These are phyloP conservation scores for Alauda arvensis DNA, from an alignment of 2,797 vertebrate genomes.

Conservation along the genomic window DNA sequence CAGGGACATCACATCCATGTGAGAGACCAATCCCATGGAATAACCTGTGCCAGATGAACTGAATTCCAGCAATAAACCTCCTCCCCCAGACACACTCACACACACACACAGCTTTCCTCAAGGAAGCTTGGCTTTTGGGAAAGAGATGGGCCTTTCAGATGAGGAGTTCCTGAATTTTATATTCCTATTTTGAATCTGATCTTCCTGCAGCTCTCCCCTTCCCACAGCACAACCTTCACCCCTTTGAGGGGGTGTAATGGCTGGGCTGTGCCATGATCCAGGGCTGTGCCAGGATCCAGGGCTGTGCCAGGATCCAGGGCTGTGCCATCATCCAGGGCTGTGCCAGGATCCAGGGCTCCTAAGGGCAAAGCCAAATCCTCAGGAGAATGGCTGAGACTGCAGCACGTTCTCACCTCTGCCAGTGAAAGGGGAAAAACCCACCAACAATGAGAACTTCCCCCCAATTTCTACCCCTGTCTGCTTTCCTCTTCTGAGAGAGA, in stretches of 20 bases:
- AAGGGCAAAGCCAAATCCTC: neutral
- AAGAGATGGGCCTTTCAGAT: neutral
- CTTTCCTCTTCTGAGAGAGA: neutral
- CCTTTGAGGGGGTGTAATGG: neutral
- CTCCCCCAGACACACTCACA: neutral
- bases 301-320: no score
- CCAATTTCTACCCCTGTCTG: neutral
- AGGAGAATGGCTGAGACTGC: neutral
- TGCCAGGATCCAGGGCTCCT: neutral
- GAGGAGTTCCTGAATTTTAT: neutral
- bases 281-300: neutral
- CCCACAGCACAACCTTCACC: neutral
- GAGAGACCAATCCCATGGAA: neutral
- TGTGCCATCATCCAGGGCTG: neutral
- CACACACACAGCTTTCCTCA: neutral
- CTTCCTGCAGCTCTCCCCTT: neutral
- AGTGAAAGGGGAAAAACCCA: neutral
- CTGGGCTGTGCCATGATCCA: neutral
- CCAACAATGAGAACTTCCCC: fast-evolving
- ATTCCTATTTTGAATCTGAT: fast-evolving
- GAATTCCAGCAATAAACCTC: neutral
- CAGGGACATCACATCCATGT: neutral
- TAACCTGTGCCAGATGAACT: neutral
- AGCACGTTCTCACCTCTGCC: neutral
- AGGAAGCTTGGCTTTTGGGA: neutral